These are phyloP conservation scores for Eremobia ochroleuca DNA, from an alignment of 2,888 invertebrate genomes.

Conservation along the genomic window DNA sequence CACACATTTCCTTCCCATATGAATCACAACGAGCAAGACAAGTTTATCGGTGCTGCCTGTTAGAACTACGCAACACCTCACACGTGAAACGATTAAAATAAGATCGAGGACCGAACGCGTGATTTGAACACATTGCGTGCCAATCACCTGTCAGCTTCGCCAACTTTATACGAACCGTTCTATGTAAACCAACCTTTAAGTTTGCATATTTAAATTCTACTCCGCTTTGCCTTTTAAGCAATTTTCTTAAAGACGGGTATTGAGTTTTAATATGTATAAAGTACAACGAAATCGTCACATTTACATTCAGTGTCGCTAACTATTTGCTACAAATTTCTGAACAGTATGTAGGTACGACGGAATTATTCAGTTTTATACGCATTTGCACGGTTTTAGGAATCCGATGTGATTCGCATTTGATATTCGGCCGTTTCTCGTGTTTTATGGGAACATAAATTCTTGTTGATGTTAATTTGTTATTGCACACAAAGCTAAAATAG, in stretches of 20 bases:
- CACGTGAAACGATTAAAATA: conserved; percentile 60
- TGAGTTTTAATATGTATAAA: conserved; percentile 71
- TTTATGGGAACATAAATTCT: conserved; percentile 56
- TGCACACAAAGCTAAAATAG: conserved; percentile 15
- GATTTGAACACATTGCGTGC: conserved; percentile 39
- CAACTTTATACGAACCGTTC: conserved; percentile 46
- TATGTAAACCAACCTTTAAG: conserved; percentile 42
- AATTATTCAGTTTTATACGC: conserved; percentile 61
- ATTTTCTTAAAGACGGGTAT: conserved; percentile 68
- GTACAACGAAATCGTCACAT: conserved; percentile 71
- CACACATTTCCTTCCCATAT: conserved; percentile 66
- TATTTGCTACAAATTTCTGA: conserved; percentile 70
- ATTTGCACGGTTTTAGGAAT: conserved; percentile 69
- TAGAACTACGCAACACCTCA: conserved; percentile 49
- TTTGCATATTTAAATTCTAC: conserved; percentile 58
- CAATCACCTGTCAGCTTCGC: conserved; percentile 25
- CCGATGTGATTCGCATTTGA: conserved; percentile 67
- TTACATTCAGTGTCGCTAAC: conserved; percentile 70
- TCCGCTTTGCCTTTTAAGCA: conserved; percentile 64
- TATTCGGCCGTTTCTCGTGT: conserved; percentile 50
- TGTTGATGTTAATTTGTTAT: conserved; percentile 46
- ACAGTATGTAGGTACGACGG: conserved; percentile 38
- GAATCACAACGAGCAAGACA: conserved; percentile 66
- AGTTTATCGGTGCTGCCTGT: conserved; percentile 56
- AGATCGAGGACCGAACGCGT: conserved; percentile 55